Conservation (phyloP, 2,888 invertebrate species). For the Standfussiana lucernea region DNA sequence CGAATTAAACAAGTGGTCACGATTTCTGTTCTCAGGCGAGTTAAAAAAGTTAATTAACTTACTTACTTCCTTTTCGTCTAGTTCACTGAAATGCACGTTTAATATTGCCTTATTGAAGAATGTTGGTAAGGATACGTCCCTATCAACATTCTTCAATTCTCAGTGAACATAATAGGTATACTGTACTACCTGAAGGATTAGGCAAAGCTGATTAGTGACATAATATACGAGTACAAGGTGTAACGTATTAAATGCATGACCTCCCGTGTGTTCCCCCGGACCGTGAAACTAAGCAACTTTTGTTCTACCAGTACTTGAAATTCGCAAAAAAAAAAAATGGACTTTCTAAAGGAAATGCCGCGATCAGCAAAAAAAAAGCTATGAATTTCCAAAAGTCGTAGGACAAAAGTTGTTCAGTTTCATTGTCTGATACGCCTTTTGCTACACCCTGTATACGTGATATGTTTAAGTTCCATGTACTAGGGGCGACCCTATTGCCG, state of each 20-base stretch:
- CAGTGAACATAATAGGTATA: neutral
- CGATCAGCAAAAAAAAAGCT: no score
- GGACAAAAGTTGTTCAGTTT: no score
- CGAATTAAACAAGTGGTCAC: conserved; percentile 44
- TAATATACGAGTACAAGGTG: no score
- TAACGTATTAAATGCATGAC: no score
- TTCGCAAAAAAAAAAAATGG: no score
- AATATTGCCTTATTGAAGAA: conserved; percentile 4
- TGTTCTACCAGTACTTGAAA: no score
- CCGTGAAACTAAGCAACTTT: no score
- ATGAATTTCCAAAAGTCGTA: no score
- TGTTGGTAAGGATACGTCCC: neutral
- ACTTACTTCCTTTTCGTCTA: conserved; percentile 38
- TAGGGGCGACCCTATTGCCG: neutral
- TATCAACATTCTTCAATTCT: no score
- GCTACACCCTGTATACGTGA: neutral
- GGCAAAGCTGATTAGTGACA: neutral
- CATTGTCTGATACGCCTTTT: no score
- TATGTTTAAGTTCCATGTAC: neutral
- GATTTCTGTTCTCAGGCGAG: conserved; percentile 37
- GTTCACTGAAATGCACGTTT: conserved; percentile 12
- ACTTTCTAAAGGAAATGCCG: no score
- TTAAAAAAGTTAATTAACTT: conserved; percentile 64
- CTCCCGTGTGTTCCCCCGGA: no score
- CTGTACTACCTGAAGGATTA: neutral